phyloP scores from a whole-genome alignment of 2,797 vertebrate genomes.

The Limosa lapponica region DNA sequence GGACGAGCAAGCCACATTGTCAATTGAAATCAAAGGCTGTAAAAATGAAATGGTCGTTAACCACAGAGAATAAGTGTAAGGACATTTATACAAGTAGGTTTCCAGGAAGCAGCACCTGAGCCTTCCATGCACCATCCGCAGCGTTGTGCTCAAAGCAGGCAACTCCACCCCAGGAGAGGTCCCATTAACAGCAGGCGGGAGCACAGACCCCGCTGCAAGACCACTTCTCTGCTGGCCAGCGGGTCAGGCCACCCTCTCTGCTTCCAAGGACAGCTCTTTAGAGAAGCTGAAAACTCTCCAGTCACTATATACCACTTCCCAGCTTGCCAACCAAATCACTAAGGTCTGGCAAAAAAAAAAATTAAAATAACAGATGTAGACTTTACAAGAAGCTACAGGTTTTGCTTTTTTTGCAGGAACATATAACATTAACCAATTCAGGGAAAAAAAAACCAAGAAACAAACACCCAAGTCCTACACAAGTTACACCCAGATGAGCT shows the following conservation, averaged over 20 bases:
- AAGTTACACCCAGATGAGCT: neutral
- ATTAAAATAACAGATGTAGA: neutral
- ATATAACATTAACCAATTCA: neutral
- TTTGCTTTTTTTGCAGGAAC: neutral
- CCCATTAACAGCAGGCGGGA: neutral
- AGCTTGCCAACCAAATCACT: neutral
- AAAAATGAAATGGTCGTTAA: slow-evolving; percentile 69
- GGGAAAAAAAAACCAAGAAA: neutral
- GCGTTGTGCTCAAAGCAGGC: slow-evolving; percentile 3
- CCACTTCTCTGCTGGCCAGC: neutral
- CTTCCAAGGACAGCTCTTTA: neutral
- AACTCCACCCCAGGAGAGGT: neutral
- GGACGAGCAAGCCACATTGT: slow-evolving; percentile 58
- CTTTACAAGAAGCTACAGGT: neutral
- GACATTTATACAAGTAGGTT: neutral
- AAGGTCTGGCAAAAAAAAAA: neutral
- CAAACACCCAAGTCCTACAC: neutral
- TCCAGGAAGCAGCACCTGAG: slow-evolving; percentile 43
- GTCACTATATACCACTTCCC: neutral
- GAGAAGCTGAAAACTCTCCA: neutral
- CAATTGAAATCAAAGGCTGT: slow-evolving; percentile 59
- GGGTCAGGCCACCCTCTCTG: neutral
- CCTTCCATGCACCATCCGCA: slow-evolving; percentile 9
- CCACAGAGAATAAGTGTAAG: neutral
- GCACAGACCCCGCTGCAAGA: neutral